A percentile compares a stretch with the other conserved stretches of the same genome.
Evolutionary conservation across 2,797 vertebrate species (phyloP).

Genomic region (Pseudochromis fuscus): DNA sequence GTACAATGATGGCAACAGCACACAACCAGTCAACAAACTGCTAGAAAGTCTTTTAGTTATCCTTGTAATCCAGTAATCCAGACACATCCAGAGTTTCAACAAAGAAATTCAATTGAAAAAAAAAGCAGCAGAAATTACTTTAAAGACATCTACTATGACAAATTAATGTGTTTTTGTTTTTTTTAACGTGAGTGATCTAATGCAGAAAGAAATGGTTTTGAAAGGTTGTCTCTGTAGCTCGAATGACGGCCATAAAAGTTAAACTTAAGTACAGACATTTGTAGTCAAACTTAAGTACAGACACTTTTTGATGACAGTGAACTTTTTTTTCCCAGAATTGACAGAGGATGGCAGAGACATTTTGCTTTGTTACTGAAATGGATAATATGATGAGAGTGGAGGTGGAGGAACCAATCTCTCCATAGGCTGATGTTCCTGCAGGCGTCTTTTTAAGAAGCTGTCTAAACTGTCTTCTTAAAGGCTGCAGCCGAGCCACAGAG

Average conservation of each 20-base stretch:
- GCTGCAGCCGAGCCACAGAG: conserved; percentile 44
- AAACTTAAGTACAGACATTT: conserved; percentile 41
- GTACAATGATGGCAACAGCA: neutral
- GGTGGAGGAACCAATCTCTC: conserved; percentile 53
- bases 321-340: conserved; percentile 32
- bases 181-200: conserved; percentile 4
- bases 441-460: conserved; percentile 66
- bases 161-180: no score
- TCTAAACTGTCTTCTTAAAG: conserved; percentile 62
- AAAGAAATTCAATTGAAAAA: neutral
- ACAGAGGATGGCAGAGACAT: conserved; percentile 44
- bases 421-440: conserved; percentile 67
- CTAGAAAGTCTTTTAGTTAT: neutral
- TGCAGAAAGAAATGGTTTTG: conserved; percentile 17
- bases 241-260: conserved; percentile 41
- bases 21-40: neutral
- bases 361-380: conserved; percentile 67
- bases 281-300: conserved; percentile 41
- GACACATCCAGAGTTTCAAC: neutral
- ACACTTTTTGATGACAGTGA: conserved; percentile 49
- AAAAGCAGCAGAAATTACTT: conserved; percentile 14
- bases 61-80: neutral
- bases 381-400: conserved; percentile 65
- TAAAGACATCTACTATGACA: neutral
- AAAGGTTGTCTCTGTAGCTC: conserved; percentile 31